Evolutionary conservation across 2,113 vertebrate genomes (phyloP).

Genomic region (Sitta europaea): DNA sequence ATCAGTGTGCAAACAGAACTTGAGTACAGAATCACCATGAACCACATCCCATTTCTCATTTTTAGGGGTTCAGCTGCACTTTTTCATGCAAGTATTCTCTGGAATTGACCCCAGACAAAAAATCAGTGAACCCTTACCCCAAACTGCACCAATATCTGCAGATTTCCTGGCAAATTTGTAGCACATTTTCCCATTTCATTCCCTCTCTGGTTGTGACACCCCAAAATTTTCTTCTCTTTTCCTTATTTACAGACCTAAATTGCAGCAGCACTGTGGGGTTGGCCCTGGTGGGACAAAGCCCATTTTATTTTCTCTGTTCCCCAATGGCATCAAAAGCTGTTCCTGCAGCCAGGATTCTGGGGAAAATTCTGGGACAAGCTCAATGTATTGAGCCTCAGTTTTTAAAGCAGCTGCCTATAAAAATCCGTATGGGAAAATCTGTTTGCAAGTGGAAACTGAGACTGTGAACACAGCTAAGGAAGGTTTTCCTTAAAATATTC

Average conservation of each 20-base stretch:
- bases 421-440: background rate
- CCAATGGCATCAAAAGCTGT: background rate
- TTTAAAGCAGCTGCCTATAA: background rate
- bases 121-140: accelerated
- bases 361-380: background rate
- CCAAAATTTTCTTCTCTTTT: background rate
- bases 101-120: background rate
- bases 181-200: background rate
- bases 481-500: background rate
- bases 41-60: background rate
- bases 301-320: background rate
- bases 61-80: background rate
- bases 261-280: background rate
- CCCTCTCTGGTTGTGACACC: background rate
- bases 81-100: background rate
- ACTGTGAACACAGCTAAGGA: background rate
- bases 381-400: background rate
- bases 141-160: background rate
- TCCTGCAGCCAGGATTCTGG: background rate
- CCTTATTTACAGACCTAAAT: background rate
- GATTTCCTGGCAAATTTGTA: background rate
- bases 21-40: background rate
- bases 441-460: background rate
- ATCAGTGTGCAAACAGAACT: background rate
- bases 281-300: background rate